phyloP scores from a whole-genome alignment of 2,797 vertebrate species.

The Fundulus diaphanus region DNA sequence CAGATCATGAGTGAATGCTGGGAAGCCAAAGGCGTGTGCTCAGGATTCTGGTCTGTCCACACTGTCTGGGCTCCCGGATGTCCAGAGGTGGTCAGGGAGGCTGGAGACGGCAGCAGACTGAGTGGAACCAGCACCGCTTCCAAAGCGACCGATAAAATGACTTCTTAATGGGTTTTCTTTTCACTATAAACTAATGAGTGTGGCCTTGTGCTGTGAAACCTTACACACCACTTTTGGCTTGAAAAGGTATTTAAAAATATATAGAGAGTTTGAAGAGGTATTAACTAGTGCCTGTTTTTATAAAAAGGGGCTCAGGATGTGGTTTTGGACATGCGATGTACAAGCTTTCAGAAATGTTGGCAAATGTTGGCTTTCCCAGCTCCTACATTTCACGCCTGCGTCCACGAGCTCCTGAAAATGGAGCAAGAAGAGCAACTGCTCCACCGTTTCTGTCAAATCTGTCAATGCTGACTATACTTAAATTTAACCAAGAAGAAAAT shows the following conservation, averaged over 20 bases:
- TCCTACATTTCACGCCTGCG: too few species aligned
- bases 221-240: constrained; percentile 48
- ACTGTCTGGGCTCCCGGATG: constrained; percentile 72
- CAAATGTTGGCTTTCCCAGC: background rate
- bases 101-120: constrained; percentile 73
- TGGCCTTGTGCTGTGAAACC: constrained; percentile 60
- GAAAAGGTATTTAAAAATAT: constrained; percentile 45
- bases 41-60: constrained; percentile 56
- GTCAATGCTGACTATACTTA: too few species aligned
- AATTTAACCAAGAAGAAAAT: too few species aligned
- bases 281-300: constrained; percentile 35
- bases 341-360: constrained; percentile 39
- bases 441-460: too few species aligned
- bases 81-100: constrained; percentile 69
- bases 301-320: constrained; percentile 21
- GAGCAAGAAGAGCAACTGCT: background rate
- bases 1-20: constrained; percentile 63
- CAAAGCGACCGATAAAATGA: constrained; percentile 53
- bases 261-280: constrained; percentile 30
- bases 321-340: constrained; percentile 42
- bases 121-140: constrained; percentile 74
- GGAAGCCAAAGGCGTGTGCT: constrained; percentile 63
- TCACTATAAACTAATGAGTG: constrained; percentile 70
- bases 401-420: too few species aligned
- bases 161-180: constrained; percentile 78